Evolutionary conservation across 2,888 invertebrate species (phyloP).

Genomic region (Brachylomia viminalis): DNA sequence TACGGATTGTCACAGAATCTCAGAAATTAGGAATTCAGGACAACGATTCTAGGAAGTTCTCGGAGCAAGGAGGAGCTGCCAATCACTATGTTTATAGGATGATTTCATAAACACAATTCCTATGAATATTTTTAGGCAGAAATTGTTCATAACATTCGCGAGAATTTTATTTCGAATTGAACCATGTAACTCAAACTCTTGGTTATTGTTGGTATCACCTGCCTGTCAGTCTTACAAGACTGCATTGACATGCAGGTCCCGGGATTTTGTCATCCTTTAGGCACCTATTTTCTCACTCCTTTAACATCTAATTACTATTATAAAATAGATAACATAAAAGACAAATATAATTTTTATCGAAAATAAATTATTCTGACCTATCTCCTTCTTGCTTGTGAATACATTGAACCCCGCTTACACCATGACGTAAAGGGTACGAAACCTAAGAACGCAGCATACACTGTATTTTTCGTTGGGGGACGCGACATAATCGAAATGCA

Average conservation of each 20-base stretch:
- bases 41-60: not conserved
- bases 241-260: not conserved
- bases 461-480: not conserved
- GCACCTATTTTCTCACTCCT: not conserved
- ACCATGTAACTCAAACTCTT: not conserved
- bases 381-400: conserved; percentile 41
- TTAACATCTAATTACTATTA: not conserved
- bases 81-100: not conserved
- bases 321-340: conserved; percentile 7
- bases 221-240: conserved; percentile 16
- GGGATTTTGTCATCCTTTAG: not conserved
- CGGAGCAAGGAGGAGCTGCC: not conserved
- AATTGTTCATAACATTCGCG: not conserved
- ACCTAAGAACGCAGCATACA: conserved; percentile 36
- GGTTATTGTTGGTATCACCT: conserved; percentile 28
- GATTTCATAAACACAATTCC: not conserved
- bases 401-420: conserved; percentile 32
- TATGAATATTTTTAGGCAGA: conserved; percentile 7
- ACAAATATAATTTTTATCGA: conserved; percentile 22
- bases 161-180: conserved; percentile 7
- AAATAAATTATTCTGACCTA: conserved; percentile 39
- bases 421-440: conserved; percentile 15
- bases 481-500: not conserved
- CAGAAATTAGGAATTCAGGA: conserved; percentile 15
- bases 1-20: not conserved